phyloP scores from a whole-genome alignment of 2,888 invertebrate genomes.

The Xanthorhoe designata region DNA sequence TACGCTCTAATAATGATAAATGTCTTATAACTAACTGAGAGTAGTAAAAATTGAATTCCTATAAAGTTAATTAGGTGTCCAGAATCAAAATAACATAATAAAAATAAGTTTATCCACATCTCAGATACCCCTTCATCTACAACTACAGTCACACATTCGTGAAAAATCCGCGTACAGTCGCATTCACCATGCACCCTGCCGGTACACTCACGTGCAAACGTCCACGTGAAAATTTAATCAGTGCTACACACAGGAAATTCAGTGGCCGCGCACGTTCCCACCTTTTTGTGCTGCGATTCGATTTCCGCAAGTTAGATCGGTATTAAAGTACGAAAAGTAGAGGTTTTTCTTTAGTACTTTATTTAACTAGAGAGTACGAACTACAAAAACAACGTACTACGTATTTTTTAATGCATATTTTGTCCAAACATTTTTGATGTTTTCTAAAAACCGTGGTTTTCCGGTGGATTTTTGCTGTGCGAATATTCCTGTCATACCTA shows the following conservation, averaged over 20 bases:
- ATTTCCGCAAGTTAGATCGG: slow-evolving; percentile 42
- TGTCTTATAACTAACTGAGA: too few species aligned
- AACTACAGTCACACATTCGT: slow-evolving; percentile 9
- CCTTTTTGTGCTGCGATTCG: slow-evolving; percentile 49
- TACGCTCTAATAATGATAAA: too few species aligned
- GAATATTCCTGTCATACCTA: too few species aligned
- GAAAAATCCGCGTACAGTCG: slow-evolving; percentile 33
- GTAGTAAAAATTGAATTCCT: too few species aligned
- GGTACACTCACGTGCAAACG: slow-evolving; percentile 41
- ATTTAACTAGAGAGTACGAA: background rate
- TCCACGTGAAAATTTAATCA: slow-evolving; percentile 56
- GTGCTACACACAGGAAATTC: slow-evolving; percentile 43
- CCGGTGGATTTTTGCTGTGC: too few species aligned
- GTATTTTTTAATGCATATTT: too few species aligned
- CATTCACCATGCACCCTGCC: slow-evolving; percentile 33
- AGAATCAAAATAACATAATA: too few species aligned
- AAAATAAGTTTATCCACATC: background rate
- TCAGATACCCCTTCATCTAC: background rate
- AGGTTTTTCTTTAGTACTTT: slow-evolving; percentile 10
- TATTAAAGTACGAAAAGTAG: slow-evolving; percentile 17
- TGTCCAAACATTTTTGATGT: background rate
- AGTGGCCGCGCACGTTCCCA: slow-evolving; percentile 33
- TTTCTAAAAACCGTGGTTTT: too few species aligned
- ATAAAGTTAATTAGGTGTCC: too few species aligned
- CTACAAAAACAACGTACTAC: too few species aligned